Evolutionary conservation across 2,797 vertebrate genomes (phyloP).

Genomic region (Acanthornis magna): DNA sequence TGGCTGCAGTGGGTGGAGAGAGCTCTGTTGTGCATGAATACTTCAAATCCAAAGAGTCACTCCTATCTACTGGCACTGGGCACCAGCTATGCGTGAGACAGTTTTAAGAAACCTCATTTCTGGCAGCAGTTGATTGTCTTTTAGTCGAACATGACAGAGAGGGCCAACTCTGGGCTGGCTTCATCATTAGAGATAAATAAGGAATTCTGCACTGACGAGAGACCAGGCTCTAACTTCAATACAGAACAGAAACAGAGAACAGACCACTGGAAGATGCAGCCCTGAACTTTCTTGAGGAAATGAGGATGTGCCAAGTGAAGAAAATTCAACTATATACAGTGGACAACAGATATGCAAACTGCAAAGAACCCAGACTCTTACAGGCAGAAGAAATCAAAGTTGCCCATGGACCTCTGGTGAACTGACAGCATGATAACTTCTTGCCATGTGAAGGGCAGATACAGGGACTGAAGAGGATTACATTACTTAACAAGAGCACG

Average conservation of each 20-base stretch:
- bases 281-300: background rate
- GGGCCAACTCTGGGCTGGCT: background rate
- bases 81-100: background rate
- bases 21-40: background rate
- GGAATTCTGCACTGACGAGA: background rate
- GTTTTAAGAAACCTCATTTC: background rate
- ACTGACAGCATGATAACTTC: background rate
- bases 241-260: background rate
- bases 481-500: background rate
- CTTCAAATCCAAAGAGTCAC: background rate
- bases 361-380: background rate
- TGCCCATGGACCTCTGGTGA: background rate
- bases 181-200: background rate
- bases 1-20: background rate
- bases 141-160: background rate
- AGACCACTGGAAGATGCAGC: background rate
- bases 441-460: background rate
- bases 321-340: background rate
- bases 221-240: background rate
- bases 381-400: background rate
- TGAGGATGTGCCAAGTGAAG: background rate
- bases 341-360: background rate
- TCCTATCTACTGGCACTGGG: background rate
- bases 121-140: background rate
- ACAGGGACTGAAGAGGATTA: background rate